These are phyloP conservation scores for Sylvia atricapilla DNA, from an alignment of 2,113 vertebrate species.

Conservation along the genomic window DNA sequence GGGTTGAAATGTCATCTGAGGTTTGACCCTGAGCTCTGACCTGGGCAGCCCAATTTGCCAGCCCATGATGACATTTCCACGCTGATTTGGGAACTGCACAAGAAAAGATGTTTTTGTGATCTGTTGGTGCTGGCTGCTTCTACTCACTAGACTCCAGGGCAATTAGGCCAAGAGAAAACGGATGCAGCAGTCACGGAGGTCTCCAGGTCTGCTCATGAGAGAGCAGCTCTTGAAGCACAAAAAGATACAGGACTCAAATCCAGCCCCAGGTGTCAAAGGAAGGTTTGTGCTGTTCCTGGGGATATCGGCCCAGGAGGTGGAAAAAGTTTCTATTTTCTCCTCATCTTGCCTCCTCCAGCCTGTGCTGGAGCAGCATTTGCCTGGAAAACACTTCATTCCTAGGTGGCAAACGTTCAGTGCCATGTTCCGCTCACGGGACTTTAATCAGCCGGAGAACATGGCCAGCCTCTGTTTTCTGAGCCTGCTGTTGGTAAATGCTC, in stretches of 20 bases:
- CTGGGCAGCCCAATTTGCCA: background rate
- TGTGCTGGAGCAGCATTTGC: background rate
- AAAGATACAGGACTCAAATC: background rate
- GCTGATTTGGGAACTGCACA: background rate
- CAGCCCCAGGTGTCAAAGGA: background rate
- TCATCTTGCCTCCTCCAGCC: background rate
- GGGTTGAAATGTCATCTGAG: constrained; percentile 8
- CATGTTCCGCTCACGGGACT: background rate
- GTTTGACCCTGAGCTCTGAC: constrained; percentile 28
- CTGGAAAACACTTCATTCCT: constrained; percentile 14
- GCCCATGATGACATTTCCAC: background rate
- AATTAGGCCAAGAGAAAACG: background rate
- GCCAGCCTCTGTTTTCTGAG: constrained; percentile 25
- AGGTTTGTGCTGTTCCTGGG: background rate
- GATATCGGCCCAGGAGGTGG: background rate
- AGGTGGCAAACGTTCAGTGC: background rate
- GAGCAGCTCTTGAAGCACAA: background rate
- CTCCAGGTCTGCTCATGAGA: background rate
- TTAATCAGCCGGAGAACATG: background rate
- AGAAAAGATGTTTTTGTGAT: background rate
- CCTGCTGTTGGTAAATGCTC: constrained; percentile 63
- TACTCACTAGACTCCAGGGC: background rate
- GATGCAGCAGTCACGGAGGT: background rate
- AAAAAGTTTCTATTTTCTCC: background rate
- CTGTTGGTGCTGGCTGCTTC: background rate